Evolutionary conservation across 2,113 vertebrate species (phyloP).

Genomic region (Phoenicopterus ruber): DNA sequence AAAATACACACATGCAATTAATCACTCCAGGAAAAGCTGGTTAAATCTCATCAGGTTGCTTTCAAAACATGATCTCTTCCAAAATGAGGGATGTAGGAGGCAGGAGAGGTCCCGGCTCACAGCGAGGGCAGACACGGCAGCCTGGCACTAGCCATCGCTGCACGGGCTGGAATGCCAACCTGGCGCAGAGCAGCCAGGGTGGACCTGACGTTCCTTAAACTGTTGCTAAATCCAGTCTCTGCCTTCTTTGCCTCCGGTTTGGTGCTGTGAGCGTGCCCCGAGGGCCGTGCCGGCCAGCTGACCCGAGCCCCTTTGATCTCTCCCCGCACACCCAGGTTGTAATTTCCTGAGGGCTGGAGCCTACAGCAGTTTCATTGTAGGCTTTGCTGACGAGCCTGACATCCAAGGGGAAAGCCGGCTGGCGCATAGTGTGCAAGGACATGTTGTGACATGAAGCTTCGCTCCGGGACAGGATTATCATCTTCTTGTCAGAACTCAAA

Average conservation of each 20-base stretch:
- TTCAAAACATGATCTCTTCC: neutral
- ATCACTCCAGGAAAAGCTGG: neutral
- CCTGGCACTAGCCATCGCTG: neutral
- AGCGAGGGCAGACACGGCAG: fast-evolving
- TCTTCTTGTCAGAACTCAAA: neutral
- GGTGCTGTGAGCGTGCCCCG: neutral
- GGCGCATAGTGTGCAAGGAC: neutral
- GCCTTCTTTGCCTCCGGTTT: neutral
- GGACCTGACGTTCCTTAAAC: neutral
- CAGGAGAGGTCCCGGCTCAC: neutral
- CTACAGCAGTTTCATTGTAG: neutral
- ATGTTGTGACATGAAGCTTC: neutral
- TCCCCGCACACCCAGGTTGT: neutral
- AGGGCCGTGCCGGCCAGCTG: neutral
- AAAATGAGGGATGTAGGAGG: neutral
- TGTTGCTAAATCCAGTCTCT: neutral
- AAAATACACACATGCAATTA: neutral
- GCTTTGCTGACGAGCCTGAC: neutral
- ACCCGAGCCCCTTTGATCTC: neutral
- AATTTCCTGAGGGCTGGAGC: neutral
- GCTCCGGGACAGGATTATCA: neutral
- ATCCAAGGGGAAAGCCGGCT: neutral
- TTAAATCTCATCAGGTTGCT: neutral
- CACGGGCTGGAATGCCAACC: neutral
- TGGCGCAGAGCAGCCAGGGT: neutral